Percentiles rank a stretch among this genome's conserved stretches.
phyloP scores from a whole-genome alignment of 2,113 vertebrate genomes.

The Stomatorhinus ivindoensis region DNA sequence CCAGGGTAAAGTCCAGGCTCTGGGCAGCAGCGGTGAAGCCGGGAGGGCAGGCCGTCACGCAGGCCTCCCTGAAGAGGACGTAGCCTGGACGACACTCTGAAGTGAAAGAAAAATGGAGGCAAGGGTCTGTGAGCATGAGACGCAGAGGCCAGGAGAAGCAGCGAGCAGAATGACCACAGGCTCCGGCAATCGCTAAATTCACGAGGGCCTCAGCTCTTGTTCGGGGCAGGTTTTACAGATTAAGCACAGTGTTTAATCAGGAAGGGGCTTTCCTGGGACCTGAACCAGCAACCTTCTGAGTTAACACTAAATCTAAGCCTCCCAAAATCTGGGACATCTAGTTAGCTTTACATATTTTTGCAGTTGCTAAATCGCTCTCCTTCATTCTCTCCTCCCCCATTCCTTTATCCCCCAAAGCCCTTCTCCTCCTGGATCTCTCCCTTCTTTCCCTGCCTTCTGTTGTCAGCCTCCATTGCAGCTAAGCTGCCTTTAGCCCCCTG shows the following conservation, averaged over 20 bases:
- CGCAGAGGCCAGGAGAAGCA: background rate
- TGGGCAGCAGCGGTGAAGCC: constrained; percentile 65
- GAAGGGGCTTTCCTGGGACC: background rate
- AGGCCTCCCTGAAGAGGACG: constrained; percentile 80
- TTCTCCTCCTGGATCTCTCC: background rate
- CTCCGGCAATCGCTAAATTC: background rate
- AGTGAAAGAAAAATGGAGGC: constrained; percentile 8
- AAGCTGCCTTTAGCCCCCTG: background rate
- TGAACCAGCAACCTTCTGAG: background rate
- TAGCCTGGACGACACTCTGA: constrained; percentile 83
- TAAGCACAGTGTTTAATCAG: background rate
- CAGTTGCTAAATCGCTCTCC: background rate
- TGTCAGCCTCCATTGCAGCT: background rate
- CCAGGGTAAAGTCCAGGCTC: constrained; percentile 57
- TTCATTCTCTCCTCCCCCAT: background rate
- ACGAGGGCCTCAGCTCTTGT: background rate
- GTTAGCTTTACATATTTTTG: background rate
- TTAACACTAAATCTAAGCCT: background rate
- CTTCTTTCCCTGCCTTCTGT: background rate
- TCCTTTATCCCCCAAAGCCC: background rate
- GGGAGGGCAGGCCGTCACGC: constrained; percentile 74
- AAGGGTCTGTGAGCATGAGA: background rate
- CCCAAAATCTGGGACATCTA: background rate
- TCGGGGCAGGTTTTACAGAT: background rate
- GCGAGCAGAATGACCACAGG: background rate